These are phyloP conservation scores for Campoplex capitator DNA, from an alignment of 2,888 invertebrate genomes.

Conservation along the genomic window DNA sequence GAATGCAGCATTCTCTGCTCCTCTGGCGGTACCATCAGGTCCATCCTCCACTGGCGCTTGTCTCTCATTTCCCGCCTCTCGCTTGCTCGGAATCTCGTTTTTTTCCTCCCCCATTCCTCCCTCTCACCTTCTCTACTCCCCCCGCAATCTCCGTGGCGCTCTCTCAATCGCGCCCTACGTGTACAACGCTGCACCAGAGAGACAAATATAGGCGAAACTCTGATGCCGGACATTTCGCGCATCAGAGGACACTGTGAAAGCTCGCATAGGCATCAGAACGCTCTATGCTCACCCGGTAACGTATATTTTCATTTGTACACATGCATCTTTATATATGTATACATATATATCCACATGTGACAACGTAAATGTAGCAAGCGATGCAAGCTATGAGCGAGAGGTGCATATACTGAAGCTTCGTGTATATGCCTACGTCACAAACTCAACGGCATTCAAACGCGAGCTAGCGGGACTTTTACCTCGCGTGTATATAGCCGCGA, in stretches of 20 bases:
- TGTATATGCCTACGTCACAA: constrained; percentile 39
- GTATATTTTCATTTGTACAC: constrained; percentile 24
- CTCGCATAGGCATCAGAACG: constrained; percentile 51
- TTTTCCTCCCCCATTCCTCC: constrained; percentile 45
- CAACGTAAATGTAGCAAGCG: constrained; percentile 39
- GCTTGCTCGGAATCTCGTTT: constrained; percentile 64
- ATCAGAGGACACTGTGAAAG: constrained; percentile 50
- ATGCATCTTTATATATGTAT: not conserved
- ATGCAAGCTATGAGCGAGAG: constrained; percentile 53
- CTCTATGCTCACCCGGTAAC: not conserved
- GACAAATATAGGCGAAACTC: constrained; percentile 62
- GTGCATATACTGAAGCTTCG: not conserved
- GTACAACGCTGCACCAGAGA: constrained; percentile 51
- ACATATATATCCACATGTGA: not conserved
- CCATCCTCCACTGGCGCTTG: constrained; percentile 60
- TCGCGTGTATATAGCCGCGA: constrained; percentile 65
- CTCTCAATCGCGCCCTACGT: constrained; percentile 77
- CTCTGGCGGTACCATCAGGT: constrained; percentile 24
- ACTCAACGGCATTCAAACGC: constrained; percentile 73
- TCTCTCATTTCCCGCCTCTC: constrained; percentile 72
- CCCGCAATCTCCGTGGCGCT: constrained; percentile 21
- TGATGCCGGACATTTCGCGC: constrained; percentile 66
- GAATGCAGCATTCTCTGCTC: constrained; percentile 56
- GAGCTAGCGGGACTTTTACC: constrained; percentile 43
- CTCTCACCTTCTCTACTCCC: constrained; percentile 46